These are phyloP conservation scores for Lochmaea capreae DNA, from an alignment of 2,888 invertebrate genomes.

Conservation along the genomic window DNA sequence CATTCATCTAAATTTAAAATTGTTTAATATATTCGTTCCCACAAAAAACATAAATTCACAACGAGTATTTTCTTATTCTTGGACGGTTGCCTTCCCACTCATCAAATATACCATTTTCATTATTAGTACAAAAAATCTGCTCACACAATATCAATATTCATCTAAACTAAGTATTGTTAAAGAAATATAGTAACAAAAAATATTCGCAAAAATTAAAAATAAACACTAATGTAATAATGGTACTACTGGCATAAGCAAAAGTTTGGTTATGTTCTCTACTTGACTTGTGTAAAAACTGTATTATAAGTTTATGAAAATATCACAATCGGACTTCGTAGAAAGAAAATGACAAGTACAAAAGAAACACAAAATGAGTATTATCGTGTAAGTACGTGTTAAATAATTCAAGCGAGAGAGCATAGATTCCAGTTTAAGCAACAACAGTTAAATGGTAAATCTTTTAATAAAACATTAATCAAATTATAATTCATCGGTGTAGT, in stretches of 20 bases:
- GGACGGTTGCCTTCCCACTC: constrained; percentile 31
- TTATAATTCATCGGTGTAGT: background rate
- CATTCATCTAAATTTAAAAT: constrained; percentile 5
- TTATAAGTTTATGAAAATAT: constrained; percentile 56
- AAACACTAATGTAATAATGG: constrained; percentile 54
- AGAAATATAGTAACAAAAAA: constrained; percentile 36
- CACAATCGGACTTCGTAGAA: constrained; percentile 52
- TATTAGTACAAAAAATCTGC: constrained; percentile 28
- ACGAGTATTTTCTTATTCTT: constrained; percentile 19
- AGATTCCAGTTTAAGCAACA: constrained; percentile 4
- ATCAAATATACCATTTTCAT: constrained; percentile 9
- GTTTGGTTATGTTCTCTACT: constrained; percentile 58
- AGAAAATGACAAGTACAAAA: constrained; percentile 43
- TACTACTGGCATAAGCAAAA: constrained; percentile 61
- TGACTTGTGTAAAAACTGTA: constrained; percentile 48
- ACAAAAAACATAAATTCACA: constrained; percentile 8
- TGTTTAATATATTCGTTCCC: constrained; percentile 7
- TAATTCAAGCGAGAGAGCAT: constrained; percentile 47
- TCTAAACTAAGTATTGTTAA: constrained; percentile 34
- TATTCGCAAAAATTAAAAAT: constrained; percentile 41
- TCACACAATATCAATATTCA: constrained; percentile 22
- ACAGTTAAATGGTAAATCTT: background rate
- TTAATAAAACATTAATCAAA: background rate
- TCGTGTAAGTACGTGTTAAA: constrained; percentile 53
- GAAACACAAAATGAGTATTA: constrained; percentile 52